Conservation (phyloP, 2,888 invertebrate genomes). For the Scaeva pyrastri region DNA sequence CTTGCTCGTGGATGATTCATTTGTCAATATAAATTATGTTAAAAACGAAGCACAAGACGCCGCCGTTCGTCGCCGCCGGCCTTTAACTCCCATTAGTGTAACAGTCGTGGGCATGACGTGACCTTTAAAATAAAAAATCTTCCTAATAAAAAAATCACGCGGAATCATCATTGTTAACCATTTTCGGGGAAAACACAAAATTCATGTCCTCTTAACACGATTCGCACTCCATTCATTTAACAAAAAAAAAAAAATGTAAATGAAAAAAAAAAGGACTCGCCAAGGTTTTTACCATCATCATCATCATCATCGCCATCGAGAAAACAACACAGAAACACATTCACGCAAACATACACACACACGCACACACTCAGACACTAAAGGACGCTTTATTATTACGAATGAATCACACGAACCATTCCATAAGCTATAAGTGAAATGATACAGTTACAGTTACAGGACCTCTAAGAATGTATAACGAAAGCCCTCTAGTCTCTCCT, state of each 20-base stretch:
- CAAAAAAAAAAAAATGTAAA: no score
- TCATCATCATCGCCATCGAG: background rate
- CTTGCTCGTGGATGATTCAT: background rate
- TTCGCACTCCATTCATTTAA: slow-evolving; percentile 44
- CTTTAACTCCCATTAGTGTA: background rate
- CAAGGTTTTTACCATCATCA: background rate
- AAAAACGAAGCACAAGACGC: background rate
- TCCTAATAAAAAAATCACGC: slow-evolving; percentile 57
- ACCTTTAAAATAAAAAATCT: slow-evolving; percentile 47
- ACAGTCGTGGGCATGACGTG: background rate
- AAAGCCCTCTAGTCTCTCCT: background rate
- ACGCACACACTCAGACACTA: background rate
- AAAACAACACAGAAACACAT: background rate
- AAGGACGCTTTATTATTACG: slow-evolving; percentile 1
- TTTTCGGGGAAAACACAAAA: slow-evolving; percentile 14
- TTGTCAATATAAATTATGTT: slow-evolving; percentile 8
- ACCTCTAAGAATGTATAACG: background rate
- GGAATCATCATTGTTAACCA: slow-evolving; percentile 59
- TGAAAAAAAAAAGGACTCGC: slow-evolving; percentile 14
- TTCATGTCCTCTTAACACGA: slow-evolving; percentile 62
- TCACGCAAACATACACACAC: no score
- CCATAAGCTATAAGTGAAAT: slow-evolving; percentile 18
- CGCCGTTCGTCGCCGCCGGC: no score
- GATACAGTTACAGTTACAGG: background rate
- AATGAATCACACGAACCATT: slow-evolving; percentile 5